Conservation (phyloP, 2,797 vertebrate species). For the Manis pentadactyla region DNA sequence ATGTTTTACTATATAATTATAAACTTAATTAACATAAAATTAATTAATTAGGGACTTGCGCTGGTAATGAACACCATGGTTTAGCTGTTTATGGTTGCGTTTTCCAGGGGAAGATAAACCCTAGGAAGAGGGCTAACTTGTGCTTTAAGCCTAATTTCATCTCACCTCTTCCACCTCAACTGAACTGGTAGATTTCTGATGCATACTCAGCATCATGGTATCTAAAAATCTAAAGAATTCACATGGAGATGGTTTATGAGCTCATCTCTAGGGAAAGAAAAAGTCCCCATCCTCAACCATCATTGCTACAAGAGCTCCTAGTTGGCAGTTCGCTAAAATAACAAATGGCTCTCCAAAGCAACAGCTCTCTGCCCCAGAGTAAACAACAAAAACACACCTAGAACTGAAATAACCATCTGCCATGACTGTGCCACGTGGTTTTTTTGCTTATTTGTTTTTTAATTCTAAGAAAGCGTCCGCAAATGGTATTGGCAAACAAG, state of each 20-base stretch:
- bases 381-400: constrained; percentile 70
- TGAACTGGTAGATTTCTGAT: neutral
- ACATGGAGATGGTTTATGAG: neutral
- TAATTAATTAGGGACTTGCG: constrained; percentile 80
- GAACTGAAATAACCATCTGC: constrained; percentile 70
- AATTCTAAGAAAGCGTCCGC: constrained; percentile 67
- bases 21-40: constrained; percentile 81
- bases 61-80: constrained; percentile 58
- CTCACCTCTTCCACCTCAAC: neutral
- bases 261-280: neutral
- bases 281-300: neutral
- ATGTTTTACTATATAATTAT: constrained; percentile 79
- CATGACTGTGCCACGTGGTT: constrained; percentile 28
- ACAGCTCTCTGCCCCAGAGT: constrained; percentile 34
- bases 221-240: neutral
- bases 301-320: neutral
- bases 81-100: constrained; percentile 49
- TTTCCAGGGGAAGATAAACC: constrained; percentile 61
- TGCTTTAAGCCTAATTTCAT: neutral
- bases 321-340: constrained; percentile 48
- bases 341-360: constrained; percentile 64
- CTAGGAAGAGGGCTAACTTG: constrained; percentile 33
- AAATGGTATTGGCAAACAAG: constrained; percentile 67
- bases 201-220: neutral
- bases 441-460: constrained; percentile 66